Base-by-base conservation (phyloP, 1,140 invertebrate species). In the Ladona fulva region DNA sequence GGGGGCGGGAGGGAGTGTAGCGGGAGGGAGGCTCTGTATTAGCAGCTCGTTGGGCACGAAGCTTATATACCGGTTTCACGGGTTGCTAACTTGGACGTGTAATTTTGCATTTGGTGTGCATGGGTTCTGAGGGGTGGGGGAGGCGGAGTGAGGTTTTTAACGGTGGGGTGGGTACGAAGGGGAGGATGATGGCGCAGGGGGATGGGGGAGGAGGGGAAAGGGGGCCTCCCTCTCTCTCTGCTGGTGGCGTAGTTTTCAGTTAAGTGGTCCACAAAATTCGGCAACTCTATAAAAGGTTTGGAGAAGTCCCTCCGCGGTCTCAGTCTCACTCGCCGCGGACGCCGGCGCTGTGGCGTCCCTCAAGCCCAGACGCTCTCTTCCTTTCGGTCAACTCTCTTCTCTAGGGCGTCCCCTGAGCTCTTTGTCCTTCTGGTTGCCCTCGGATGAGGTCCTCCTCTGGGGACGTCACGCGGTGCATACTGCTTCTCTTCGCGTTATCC, bases 51-150 rank as follows among this genome's bases (percentile, higher is more conserved):
- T 66, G 42, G 19, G 76, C 77, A 42, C 37, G 59, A 77, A 37
- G 24, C 29, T 22, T 75, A 76, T 76, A 78, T 74, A 80, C 81
- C 78, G 79, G 80, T 82, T 82, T 82, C 81, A 81, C 80, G 81
- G 80, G 79, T 79, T 81, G 80, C 82, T 82, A 80, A 82, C 78
- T 83, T 82, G 80, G 79, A 81, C 80, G 81, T 81, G 81, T 82
- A 82, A 83, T 82, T 82, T 84, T 82, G 81, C 80, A 82, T 82
- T 83, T 81, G 80, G 79, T 66, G 52, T 66, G 52, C 52, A 66
- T 66, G 52, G 52, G 52, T 66, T 66, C 12, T 79, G 80, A 77
- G 77, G 79, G 77, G 66, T 24, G 77, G 74, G 52, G 75, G 25
- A 77, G 16, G 75, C 59, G 79, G 66, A 80, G 79, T 78, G 76